phyloP scores from a whole-genome alignment of 37 sponge, comb jelly and placozoan species.

The Chondrosia reniformis region DNA sequence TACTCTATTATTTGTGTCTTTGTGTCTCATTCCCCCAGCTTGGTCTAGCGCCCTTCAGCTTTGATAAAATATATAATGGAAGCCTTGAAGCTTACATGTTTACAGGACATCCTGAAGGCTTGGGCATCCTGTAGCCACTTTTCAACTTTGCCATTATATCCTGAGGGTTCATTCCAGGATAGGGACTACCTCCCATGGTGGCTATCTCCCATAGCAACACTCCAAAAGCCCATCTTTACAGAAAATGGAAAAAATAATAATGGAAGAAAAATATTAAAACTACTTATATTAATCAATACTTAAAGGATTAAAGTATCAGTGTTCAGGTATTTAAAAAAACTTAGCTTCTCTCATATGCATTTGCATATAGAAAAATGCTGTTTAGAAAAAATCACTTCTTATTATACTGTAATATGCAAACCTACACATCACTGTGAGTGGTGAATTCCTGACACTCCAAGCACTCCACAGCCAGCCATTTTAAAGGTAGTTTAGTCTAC shows the following conservation, averaged over 20 bases:
- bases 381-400: too few relatives aligned
- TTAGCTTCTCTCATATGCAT: too few relatives aligned
- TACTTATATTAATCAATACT: background rate
- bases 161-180: conserved; percentile 1
- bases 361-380: too few relatives aligned
- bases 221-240: conserved; percentile 10
- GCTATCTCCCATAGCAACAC: conserved; percentile 38
- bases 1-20: too few relatives aligned
- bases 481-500: conserved; percentile 11
- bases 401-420: background rate
- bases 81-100: conserved; percentile 5
- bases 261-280: background rate
- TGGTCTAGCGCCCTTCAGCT: too few relatives aligned
- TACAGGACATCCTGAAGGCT: background rate
- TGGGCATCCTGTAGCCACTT: background rate
- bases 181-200: conserved; percentile 21
- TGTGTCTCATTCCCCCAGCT: too few relatives aligned
- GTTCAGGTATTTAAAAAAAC: background rate
- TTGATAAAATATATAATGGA: too few relatives aligned
- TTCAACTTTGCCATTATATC: background rate
- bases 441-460: conserved; percentile 14
- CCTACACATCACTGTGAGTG: background rate
- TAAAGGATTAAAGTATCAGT: background rate
- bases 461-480: conserved; percentile 16
- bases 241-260: background rate